Base-by-base conservation (phyloP, 2,888 invertebrate species). In the Thera obeliscata region DNA sequence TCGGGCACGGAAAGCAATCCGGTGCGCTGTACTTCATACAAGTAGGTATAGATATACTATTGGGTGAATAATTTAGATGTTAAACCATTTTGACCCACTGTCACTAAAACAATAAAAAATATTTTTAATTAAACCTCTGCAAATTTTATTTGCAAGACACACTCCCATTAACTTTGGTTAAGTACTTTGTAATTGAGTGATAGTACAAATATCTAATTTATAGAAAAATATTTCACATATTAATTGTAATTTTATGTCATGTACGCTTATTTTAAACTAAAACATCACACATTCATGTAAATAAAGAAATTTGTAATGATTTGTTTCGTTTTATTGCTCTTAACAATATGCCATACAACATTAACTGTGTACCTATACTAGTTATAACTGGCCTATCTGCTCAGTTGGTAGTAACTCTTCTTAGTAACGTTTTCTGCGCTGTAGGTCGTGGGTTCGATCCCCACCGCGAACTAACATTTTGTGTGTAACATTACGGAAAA, bases 171-270 rank as follows among this genome's bases (percentile, higher is more conserved):
- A 89, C 88, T 84, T 88, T 82, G 86, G 68, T 81, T 90, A 88
- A 87, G 88, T 93, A 91, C 88, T 91, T 90, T 89, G 87, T 90
- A 86, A 89, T 91, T 91, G 90, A 91, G 92, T 87, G 91, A 93
- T 93, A 93, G 93, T 93, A 93, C 93, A 93, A 93, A 92, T 89
- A 89, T 89, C 86, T 93, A 91, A 93, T 93, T 93, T 93, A 92
- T 93, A 93, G 90, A 84, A 88, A 90, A 91, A 89, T 89, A 87
- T 90, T 88, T 91, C 89, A 87, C 91, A 89, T 90, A 89, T 89
- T 91, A 90, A 91, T 89, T 88, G 86, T 91, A 91, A 91, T 92
- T 91, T 90, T 93, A 93, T 89, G 93, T 91, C 91, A 91, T 93
- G 91, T 93, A 93, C 93, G 93, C 93, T 93, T 93, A 93, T 93